Percentiles rank a stretch among this genome's conserved stretches.
These are phyloP conservation scores for Gallinago media DNA, from an alignment of 2,113 vertebrate genomes.

Conservation along the genomic window DNA sequence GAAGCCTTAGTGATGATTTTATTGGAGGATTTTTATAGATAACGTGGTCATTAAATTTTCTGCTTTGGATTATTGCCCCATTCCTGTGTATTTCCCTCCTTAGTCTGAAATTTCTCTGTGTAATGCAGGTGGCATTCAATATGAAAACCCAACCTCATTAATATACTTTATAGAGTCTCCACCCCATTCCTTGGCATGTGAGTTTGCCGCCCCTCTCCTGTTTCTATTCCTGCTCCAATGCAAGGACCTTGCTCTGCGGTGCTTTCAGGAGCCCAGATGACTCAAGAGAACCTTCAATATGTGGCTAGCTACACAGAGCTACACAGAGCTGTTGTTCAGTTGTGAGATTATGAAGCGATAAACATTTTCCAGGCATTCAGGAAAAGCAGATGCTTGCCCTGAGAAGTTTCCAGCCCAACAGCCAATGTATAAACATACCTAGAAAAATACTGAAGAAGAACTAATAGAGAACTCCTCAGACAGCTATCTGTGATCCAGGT, in stretches of 20 bases:
- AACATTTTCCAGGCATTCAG: not conserved
- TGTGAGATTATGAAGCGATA: not conserved
- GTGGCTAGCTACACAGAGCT: not conserved
- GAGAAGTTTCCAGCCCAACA: not conserved
- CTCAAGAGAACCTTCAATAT: not conserved
- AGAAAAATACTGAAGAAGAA: not conserved
- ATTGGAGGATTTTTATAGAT: not conserved
- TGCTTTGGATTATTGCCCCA: not conserved
- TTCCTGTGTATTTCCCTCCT: not conserved
- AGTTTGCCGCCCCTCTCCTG: not conserved
- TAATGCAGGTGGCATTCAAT: not conserved
- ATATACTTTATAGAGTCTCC: not conserved
- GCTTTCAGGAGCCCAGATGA: not conserved
- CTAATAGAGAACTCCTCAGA: not conserved
- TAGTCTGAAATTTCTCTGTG: not conserved
- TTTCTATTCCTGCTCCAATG: not conserved
- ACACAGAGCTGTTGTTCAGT: not conserved
- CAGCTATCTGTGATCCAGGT: not conserved
- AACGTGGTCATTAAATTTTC: not conserved
- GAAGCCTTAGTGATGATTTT: not conserved
- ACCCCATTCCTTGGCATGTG: not conserved
- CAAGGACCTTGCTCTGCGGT: not conserved
- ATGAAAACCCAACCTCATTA: not conserved
- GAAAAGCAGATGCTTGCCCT: not conserved
- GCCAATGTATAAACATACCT: not conserved